These are phyloP conservation scores for Drosophila anomalipes DNA, from an alignment of 2,888 invertebrate species.

Conservation along the genomic window DNA sequence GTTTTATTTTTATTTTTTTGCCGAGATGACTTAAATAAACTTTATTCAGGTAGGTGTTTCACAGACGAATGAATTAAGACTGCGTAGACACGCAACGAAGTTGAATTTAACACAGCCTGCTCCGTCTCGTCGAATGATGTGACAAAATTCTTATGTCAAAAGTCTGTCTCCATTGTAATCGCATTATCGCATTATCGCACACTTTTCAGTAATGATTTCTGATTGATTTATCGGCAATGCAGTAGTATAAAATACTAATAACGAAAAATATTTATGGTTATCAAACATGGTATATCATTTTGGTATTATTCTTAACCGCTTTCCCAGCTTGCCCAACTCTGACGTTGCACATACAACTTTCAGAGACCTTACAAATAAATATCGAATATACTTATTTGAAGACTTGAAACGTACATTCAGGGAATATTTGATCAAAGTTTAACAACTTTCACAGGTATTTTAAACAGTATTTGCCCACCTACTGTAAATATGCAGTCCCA, in stretches of 20 bases:
- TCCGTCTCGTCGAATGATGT: background rate
- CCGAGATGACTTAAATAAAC: slow-evolving; percentile 24
- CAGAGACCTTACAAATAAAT: background rate
- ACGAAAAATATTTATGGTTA: background rate
- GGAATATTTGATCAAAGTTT: background rate
- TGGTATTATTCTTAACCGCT: background rate
- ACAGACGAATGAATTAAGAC: slow-evolving; percentile 46
- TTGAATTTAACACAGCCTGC: slow-evolving; percentile 33
- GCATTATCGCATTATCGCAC: background rate
- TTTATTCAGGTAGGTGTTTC: slow-evolving; percentile 51
- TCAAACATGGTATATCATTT: background rate
- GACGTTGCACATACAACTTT: background rate
- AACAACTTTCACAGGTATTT: background rate
- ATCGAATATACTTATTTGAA: background rate
- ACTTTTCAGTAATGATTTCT: background rate
- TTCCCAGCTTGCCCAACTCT: background rate
- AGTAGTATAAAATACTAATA: slow-evolving; percentile 1
- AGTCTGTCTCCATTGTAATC: background rate
- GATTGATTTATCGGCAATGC: slow-evolving; percentile 1
- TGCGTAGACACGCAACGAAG: background rate
- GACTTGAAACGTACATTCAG: background rate
- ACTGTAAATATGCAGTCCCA: background rate
- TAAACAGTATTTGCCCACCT: background rate
- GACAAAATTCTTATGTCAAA: background rate
- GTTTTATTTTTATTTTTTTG: slow-evolving; percentile 8